Evolutionary conservation across 2,797 vertebrate species (phyloP).

Genomic region (Glossophaga mutica): DNA sequence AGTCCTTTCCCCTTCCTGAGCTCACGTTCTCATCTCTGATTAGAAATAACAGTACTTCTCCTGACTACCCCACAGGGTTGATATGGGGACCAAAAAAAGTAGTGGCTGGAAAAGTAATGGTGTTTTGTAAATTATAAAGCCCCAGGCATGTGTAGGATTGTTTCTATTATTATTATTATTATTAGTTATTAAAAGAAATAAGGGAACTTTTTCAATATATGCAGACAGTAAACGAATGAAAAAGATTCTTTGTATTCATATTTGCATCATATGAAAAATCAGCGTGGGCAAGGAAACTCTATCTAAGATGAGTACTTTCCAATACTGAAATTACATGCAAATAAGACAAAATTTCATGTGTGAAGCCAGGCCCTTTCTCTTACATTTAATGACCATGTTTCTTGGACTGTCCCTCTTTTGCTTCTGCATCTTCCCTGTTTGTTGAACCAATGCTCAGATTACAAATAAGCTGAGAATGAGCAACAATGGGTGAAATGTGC

Average conservation of each 20-base stretch:
- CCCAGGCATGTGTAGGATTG: not conserved
- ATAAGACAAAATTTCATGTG: conserved; percentile 2
- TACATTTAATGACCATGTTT: not conserved
- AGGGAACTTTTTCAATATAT: not conserved
- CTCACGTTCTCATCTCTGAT: not conserved
- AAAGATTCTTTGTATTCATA: not conserved
- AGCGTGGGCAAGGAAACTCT: not conserved
- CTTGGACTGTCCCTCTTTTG: not conserved
- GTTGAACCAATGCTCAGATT: not conserved
- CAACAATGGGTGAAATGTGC: not conserved
- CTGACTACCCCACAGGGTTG: not conserved
- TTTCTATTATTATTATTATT: not conserved
- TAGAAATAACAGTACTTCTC: not conserved
- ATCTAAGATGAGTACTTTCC: not conserved
- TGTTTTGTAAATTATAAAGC: not conserved
- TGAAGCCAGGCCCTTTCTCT: not conserved
- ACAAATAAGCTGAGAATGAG: not conserved
- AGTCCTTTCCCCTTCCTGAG: not conserved
- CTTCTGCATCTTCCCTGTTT: conserved; percentile 10
- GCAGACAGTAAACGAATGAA: not conserved
- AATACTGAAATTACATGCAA: conserved; percentile 10
- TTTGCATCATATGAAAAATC: not conserved
- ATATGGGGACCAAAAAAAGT: not conserved
- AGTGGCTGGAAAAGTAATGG: not conserved
- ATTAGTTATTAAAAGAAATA: not conserved